phyloP scores from a whole-genome alignment of 1,140 invertebrate genomes.

The Trachymyrmex cornetzi region DNA sequence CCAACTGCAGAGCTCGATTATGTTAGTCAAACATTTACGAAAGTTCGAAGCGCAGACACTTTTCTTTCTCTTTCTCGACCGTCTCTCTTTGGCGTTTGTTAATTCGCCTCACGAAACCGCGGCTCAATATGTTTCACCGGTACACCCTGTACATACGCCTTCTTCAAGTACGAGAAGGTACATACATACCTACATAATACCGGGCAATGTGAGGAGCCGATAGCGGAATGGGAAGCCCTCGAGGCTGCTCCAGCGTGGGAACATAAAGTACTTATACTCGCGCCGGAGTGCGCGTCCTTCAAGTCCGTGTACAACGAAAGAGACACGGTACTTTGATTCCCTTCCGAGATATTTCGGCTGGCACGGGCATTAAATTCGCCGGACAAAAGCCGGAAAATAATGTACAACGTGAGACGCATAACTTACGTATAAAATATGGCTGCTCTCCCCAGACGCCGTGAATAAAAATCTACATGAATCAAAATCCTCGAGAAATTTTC shows the following conservation, averaged over 20 bases:
- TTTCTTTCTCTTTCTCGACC: not conserved
- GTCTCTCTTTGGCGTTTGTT: slow-evolving; percentile 59
- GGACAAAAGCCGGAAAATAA: slow-evolving; percentile 68
- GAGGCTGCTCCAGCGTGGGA: slow-evolving; percentile 85
- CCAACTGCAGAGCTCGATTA: not conserved
- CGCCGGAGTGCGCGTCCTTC: slow-evolving; percentile 75
- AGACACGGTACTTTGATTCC: slow-evolving; percentile 66
- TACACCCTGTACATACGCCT: slow-evolving; percentile 81
- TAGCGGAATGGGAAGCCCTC: slow-evolving; percentile 84
- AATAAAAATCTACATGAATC: slow-evolving; percentile 57
- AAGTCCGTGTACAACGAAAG: slow-evolving; percentile 74
- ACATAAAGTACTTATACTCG: slow-evolving; percentile 81
- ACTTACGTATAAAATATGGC: slow-evolving; percentile 43
- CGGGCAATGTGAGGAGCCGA: slow-evolving; percentile 80
- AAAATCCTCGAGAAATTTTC: slow-evolving; percentile 12
- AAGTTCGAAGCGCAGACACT: slow-evolving; percentile 8
- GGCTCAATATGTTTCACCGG: slow-evolving; percentile 78
- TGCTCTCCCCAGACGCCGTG: slow-evolving; percentile 17
- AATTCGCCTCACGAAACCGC: slow-evolving; percentile 75
- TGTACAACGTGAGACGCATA: slow-evolving; percentile 69
- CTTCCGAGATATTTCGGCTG: slow-evolving; percentile 62
- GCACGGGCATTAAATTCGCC: slow-evolving; percentile 64
- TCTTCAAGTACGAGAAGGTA: slow-evolving; percentile 78
- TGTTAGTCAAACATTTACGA: not conserved
- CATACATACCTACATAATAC: slow-evolving; percentile 82